Base-by-base conservation (phyloP, 2,797 vertebrate species). In the Xerus rutilus region DNA sequence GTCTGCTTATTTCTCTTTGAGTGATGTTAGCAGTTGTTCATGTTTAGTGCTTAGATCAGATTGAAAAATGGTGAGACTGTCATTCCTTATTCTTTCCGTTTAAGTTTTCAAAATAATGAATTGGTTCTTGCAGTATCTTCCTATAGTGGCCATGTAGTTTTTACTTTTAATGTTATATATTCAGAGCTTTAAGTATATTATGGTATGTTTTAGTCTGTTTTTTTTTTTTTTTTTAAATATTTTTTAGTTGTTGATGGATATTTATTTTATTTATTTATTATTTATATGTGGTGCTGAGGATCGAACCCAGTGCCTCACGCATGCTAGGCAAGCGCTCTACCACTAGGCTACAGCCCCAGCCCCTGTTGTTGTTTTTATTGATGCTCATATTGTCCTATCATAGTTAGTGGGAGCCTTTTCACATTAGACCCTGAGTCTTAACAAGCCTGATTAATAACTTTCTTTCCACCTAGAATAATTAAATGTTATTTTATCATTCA, bases 401-500 rank as follows among this genome's bases (percentile, higher is more conserved):
- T 57, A 10, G 30, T 35, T 10, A 67, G 35, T 39, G 45, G 62
- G 49, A 85, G 4, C 52, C 64, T 92, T 45, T 77, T 91, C 21
- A 83, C 70, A 21, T 89, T 86, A 74, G 69, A 47, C 20, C 21
- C 72, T 91, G 15, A n/a, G 43, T 90, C 62, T 77, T 67, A 87
- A 45, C 15, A 86, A 65, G 35, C 20, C 32, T 52, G 13, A 10
- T 79, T 95, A 70, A 77, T 72, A 86, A 57, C 25, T 93, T 81
- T 72, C 21, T 81, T 91, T 10, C 17, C 81, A 21, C 82, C 18
- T 73, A 49, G 73, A 78, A 69, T 88, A 82, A 77, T 73, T 49
- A 93, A 87, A 35, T 86, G 28, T 86, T 94, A 39, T 88, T 93
- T 14, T 15, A 45, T 93, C 67, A 35, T 89, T 45, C 35, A 47